Evolutionary conservation across 2,113 vertebrate genomes (phyloP), one percentile per base, ranked within the genome.

Genomic region (Epinephelus cyanopodus): DNA sequence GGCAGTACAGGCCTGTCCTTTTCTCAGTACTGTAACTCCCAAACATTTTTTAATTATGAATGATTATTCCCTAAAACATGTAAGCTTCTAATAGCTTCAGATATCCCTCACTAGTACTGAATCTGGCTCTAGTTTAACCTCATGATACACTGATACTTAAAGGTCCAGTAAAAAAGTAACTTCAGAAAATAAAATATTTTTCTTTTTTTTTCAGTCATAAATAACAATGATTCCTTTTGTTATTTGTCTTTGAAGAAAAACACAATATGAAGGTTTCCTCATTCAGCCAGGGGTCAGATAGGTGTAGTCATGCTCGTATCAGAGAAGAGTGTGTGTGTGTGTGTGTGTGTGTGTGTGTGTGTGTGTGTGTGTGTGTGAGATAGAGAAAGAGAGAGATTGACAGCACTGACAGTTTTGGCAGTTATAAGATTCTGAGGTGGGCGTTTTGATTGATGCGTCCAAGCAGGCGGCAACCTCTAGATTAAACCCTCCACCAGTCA

Each of bases 401-500:
- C 89, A 89, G 79, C 65, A 15, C 53, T 82, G 89, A 81, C 86
- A 87, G 77, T 45, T 88, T 63, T 88, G 75, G 6, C 87, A 86
- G 81, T 82, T 77, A 74, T 77, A 85, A 62, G 65, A 92, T 90
- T 85, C 89, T 67, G 57, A 81, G n/a, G 2, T 91, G 63, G 37
- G 66, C 57, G 27, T 67, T 91, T 85, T 91, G 90, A 93, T 87
- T 90, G 92, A 92, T 82, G 82, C 27, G 9, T 74, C 83, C n/a
- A 58, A 62, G 48, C 74, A 82, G 77, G 19, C 19, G 11, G 65
- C 53, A 84, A 83, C 74, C 62, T 50, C 10, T 7, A 72, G 86
- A 89, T 88, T 87, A 85, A 88, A 84, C 65, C 66, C 76, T 86
- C 56, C 17, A 50, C 70, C 39, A 68, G 63, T 69, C 75, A 77